A percentile compares a stretch with the other conserved stretches of the same genome.
phyloP scores from a whole-genome alignment of 2,797 vertebrate species.

The Tauraco hartlaubi region DNA sequence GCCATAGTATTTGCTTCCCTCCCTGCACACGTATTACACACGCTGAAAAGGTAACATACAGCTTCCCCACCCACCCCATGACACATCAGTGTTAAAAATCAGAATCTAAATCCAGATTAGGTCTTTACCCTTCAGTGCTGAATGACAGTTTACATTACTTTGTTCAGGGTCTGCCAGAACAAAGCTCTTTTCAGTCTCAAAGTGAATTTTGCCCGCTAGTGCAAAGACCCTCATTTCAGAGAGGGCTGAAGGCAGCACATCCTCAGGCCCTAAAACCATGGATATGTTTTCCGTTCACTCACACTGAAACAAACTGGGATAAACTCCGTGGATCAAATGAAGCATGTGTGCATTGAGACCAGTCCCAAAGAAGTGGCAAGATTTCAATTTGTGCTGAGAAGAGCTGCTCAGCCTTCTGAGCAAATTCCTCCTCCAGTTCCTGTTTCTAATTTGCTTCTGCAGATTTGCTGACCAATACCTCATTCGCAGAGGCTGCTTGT shows the following conservation, averaged over 20 bases:
- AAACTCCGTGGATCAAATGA: neutral
- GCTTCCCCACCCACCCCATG: neutral
- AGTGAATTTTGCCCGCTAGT: neutral
- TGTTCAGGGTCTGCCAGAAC: neutral
- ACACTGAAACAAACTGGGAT: neutral
- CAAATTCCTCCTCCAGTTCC: neutral
- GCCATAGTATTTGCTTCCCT: neutral
- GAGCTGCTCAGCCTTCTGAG: neutral
- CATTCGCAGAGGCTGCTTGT: neutral
- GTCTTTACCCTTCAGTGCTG: neutral
- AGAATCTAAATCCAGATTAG: neutral
- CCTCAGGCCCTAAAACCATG: neutral
- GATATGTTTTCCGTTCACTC: neutral
- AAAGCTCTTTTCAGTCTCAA: neutral
- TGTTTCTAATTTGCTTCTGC: neutral
- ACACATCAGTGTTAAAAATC: neutral
- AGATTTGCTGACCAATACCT: neutral
- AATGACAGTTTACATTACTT: neutral
- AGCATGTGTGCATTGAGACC: neutral
- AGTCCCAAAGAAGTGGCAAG: neutral
- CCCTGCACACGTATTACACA: fast-evolving
- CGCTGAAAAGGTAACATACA: neutral
- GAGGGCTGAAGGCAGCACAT: neutral
- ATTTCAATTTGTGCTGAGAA: neutral
- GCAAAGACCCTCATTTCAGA: neutral